These are phyloP conservation scores for Scaptomyza hsui DNA, from an alignment of 1,140 invertebrate genomes.

Conservation along the genomic window DNA sequence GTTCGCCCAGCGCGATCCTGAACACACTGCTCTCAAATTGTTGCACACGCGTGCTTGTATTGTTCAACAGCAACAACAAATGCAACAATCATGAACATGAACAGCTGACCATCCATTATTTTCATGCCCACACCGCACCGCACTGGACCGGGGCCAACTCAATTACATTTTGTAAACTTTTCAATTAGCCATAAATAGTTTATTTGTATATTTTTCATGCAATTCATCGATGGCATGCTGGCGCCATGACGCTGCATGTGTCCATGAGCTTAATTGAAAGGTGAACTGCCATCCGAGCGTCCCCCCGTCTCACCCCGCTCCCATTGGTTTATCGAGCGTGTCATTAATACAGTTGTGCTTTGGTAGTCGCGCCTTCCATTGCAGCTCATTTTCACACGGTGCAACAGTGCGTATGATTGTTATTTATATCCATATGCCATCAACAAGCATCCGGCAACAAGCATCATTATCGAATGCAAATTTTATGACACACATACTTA, in stretches of 20 bases:
- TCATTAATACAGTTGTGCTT: slow-evolving; percentile 75
- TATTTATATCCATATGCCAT: slow-evolving; percentile 66
- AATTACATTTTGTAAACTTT: slow-evolving; percentile 82
- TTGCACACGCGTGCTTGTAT: slow-evolving; percentile 61
- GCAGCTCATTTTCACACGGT: slow-evolving; percentile 62
- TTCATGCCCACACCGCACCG: slow-evolving; percentile 30
- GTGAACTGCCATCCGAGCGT: slow-evolving; percentile 12
- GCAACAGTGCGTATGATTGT: slow-evolving; percentile 77
- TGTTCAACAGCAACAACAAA: neutral
- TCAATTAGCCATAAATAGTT: slow-evolving; percentile 81
- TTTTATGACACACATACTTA: slow-evolving; percentile 39
- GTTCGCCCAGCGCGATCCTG: neutral
- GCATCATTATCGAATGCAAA: slow-evolving; percentile 80
- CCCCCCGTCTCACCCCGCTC: neutral
- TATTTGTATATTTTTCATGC: slow-evolving; percentile 79
- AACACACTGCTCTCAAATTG: slow-evolving; percentile 47
- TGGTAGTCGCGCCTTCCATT: slow-evolving; percentile 48
- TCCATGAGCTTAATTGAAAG: slow-evolving; percentile 67
- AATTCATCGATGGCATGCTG: slow-evolving; percentile 52
- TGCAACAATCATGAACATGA: neutral
- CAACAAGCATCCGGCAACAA: slow-evolving; percentile 61
- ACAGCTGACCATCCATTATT: slow-evolving; percentile 69
- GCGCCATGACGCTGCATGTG: slow-evolving; percentile 47
- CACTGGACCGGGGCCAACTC: slow-evolving; percentile 57
- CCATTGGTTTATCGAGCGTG: slow-evolving; percentile 18